phyloP scores from a whole-genome alignment of 2,797 vertebrate genomes.

The Trachurus trachurus region DNA sequence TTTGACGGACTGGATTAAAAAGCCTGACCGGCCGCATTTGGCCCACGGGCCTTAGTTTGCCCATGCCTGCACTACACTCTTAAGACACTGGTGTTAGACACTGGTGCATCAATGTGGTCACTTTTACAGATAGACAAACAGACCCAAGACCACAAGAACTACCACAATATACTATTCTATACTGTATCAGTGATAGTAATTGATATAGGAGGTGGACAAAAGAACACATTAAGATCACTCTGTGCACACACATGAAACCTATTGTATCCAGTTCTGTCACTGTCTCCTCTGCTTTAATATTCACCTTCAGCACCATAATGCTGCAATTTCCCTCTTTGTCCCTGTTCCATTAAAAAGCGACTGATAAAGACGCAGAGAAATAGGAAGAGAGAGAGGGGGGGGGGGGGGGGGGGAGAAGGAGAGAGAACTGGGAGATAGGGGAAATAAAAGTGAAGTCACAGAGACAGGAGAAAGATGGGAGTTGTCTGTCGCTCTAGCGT shows the following conservation, averaged over 20 bases:
- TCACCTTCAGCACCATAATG: conserved; percentile 5
- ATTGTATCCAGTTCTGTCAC: not conserved
- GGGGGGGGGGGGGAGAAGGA: not conserved
- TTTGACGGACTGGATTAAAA: too few species aligned
- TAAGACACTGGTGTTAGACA: too few species aligned
- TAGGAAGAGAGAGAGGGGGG: not conserved
- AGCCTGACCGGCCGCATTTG: too few species aligned
- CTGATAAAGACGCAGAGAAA: conserved; percentile 51
- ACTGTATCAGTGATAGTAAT: not conserved
- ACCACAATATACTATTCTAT: too few species aligned
- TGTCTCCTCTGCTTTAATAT: conserved; percentile 26
- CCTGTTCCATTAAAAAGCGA: conserved; percentile 26
- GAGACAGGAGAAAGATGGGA: conserved; percentile 50
- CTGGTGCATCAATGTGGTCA: too few species aligned
- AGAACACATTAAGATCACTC: not conserved
- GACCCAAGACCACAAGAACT: too few species aligned
- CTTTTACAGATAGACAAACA: too few species aligned
- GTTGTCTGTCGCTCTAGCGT: conserved; percentile 47
- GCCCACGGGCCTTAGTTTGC: too few species aligned
- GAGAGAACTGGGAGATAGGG: not conserved
- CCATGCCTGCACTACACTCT: not conserved
- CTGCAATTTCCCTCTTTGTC: conserved; percentile 14
- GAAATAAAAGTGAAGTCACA: conserved; percentile 49
- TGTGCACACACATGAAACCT: not conserved
- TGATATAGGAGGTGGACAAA: not conserved